Base-by-base conservation (phyloP, 1,140 invertebrate species). In the Drosophila aff. region DNA sequence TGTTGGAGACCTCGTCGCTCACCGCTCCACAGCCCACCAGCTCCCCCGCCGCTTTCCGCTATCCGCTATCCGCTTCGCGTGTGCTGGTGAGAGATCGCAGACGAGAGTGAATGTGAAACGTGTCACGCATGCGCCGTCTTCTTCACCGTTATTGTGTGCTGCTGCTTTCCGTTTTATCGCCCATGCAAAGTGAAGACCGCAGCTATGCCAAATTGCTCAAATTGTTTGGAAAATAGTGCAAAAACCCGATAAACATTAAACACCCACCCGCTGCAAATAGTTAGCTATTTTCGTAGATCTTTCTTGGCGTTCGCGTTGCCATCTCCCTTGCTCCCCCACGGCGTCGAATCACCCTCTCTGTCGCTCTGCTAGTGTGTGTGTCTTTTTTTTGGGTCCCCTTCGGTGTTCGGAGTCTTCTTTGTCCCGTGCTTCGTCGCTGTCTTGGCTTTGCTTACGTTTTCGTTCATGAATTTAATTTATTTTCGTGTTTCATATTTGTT, bases 91-190 rank as follows among this genome's bases (percentile, higher is more conserved):
- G 74, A 60, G 44, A 59, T 36, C 64, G 50, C 61, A 23, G 46
- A 64, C 71, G 67, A 89, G 85, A 90, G 84, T 89, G 84, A 90
- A 84, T 89, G 84, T 89, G 75, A 89, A 89, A 89, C 84, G 84
- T 84, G 84, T 90, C 81, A 81, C 84, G 84, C 84, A 89, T 89
- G 85, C 81, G 84, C 75, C 55, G 81, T 76, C 73, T 83, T 79
- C 73, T 89, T 84, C 81, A 89, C 81, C 81, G 77, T 87, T 84
- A 89, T 81, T 83, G 76, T 79, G 53, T 72, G 68, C 26, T 64
- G 38, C 43, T 53, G 38, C 50, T 53, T 61, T 60, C 43, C 61
- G 61, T 57, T 64, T 76, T 81, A 76, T 82, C 67, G 79, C 66
- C 38, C 33, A 76, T 80, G 81, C 81, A 83, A 83, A 84, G 57